Evolutionary conservation across 2,797 vertebrate species (phyloP).

Genomic region (Ctenochaetus hawaiiensis): DNA sequence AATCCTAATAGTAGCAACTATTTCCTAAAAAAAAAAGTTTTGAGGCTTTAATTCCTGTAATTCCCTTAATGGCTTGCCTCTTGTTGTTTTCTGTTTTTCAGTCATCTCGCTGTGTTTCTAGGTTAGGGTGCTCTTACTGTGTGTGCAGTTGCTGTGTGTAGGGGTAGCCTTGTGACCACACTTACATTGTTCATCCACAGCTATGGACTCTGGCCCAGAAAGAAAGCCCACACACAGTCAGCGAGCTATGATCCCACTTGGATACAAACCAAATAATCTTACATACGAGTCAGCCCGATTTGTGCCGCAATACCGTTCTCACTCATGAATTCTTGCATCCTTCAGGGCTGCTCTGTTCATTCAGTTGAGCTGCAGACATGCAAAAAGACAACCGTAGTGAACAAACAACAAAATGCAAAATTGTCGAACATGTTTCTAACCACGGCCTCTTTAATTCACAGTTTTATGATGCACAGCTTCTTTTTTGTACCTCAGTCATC

Average conservation of each 20-base stretch:
- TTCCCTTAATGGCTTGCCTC: constrained; percentile 54
- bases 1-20: constrained; percentile 56
- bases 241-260: constrained; percentile 70
- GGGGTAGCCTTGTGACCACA: constrained; percentile 77
- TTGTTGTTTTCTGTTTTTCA: constrained; percentile 51
- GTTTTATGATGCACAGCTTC: constrained; percentile 36
- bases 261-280: constrained; percentile 71
- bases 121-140: constrained; percentile 60
- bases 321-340: constrained; percentile 54
- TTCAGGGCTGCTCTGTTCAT: constrained; percentile 44
- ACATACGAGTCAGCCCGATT: constrained; percentile 64
- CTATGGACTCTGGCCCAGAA: constrained; percentile 72
- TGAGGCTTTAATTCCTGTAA: constrained; percentile 42
- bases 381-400: constrained; percentile 31
- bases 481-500: constrained; percentile 60
- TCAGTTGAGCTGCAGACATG: constrained; percentile 49
- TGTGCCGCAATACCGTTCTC: constrained; percentile 48
- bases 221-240: constrained; percentile 78
- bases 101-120: constrained; percentile 58
- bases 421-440: constrained; percentile 41
- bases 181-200: constrained; percentile 74
- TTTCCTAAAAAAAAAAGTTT: constrained; percentile 24
- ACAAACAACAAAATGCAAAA: constrained; percentile 44
- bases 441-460: constrained; percentile 43
- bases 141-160: constrained; percentile 70